Conservation (phyloP, 2,797 vertebrate genomes). For the Danionella dracula region DNA sequence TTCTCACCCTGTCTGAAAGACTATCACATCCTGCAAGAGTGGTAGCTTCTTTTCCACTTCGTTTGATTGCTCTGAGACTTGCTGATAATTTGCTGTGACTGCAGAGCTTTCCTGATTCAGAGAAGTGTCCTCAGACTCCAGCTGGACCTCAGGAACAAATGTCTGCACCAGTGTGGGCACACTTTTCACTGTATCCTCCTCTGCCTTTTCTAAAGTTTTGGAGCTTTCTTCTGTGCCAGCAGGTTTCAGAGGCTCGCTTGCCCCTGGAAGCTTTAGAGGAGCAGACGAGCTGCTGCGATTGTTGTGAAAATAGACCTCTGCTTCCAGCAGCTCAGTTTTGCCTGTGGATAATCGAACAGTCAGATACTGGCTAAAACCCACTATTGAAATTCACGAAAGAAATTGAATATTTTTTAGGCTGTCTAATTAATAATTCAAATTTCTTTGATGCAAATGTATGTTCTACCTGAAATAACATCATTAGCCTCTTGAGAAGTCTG, state of each 20-base stretch:
- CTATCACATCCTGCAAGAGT: too few species aligned
- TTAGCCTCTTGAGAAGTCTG: slow-evolving; percentile 59
- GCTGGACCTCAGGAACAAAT: slow-evolving; percentile 39
- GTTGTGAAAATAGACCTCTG: not conserved
- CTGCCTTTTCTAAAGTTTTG: slow-evolving; percentile 38
- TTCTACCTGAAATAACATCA: slow-evolving; percentile 62
- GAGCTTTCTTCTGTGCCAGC: not conserved
- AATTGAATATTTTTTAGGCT: not conserved
- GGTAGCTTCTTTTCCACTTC: not conserved
- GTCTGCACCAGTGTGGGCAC: slow-evolving; percentile 46
- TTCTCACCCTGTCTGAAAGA: too few species aligned
- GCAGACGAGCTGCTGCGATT: not conserved
- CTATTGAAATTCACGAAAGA: not conserved
- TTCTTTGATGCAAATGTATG: not conserved
- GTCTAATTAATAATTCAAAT: not conserved
- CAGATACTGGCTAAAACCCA: not conserved
- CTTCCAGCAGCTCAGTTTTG: not conserved
- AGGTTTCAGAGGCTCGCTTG: not conserved
- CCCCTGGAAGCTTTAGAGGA: not conserved
- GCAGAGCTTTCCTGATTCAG: not conserved
- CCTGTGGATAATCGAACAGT: slow-evolving; percentile 1
- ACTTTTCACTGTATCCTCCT: slow-evolving; percentile 50
- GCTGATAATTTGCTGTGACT: not conserved
- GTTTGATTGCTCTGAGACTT: not conserved
- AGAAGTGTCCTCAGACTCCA: not conserved